Conservation (phyloP, 1,140 invertebrate genomes). For the Hydropsyche tenuis region DNA sequence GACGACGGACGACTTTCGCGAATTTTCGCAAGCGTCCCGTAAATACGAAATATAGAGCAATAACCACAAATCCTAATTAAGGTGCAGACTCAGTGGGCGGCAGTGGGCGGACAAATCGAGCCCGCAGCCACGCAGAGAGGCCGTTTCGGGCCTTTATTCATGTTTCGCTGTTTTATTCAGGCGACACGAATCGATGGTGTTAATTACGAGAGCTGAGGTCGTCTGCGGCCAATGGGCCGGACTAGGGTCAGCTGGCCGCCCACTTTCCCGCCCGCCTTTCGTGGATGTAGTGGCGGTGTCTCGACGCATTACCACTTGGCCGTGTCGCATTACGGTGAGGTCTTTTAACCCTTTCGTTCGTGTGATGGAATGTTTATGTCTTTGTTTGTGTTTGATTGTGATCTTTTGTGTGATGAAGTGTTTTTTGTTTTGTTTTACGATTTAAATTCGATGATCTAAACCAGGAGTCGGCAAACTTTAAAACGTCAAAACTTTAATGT, state of each 20-base stretch:
- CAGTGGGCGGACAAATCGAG: too few relatives aligned
- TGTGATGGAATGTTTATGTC: too few relatives aligned
- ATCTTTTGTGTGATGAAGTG: too few relatives aligned
- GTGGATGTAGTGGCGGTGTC: slow-evolving; percentile 38
- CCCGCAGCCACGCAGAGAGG: too few relatives aligned
- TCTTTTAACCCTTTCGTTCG: too few relatives aligned
- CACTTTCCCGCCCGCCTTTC: neutral
- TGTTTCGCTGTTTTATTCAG: slow-evolving; percentile 3
- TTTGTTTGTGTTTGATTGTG: too few relatives aligned
- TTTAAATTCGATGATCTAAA: too few relatives aligned
- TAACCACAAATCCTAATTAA: slow-evolving; percentile 26
- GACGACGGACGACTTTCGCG: neutral
- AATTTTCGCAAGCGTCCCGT: slow-evolving; percentile 1
- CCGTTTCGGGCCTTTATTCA: neutral
- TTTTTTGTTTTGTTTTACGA: too few relatives aligned
- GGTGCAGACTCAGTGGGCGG: neutral
- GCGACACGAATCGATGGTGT: slow-evolving; percentile 29
- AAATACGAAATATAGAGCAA: slow-evolving; percentile 28
- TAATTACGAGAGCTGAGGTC: slow-evolving; percentile 27
- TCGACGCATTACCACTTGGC: slow-evolving; percentile 44
- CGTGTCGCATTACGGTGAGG: too few relatives aligned
- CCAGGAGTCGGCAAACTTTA: too few relatives aligned
- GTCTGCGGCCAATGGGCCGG: slow-evolving; percentile 9
- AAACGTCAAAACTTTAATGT: too few relatives aligned
- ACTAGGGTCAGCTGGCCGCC: neutral